Base-by-base conservation (phyloP, 1,140 invertebrate species). In the Brevipalpus yothersi region DNA sequence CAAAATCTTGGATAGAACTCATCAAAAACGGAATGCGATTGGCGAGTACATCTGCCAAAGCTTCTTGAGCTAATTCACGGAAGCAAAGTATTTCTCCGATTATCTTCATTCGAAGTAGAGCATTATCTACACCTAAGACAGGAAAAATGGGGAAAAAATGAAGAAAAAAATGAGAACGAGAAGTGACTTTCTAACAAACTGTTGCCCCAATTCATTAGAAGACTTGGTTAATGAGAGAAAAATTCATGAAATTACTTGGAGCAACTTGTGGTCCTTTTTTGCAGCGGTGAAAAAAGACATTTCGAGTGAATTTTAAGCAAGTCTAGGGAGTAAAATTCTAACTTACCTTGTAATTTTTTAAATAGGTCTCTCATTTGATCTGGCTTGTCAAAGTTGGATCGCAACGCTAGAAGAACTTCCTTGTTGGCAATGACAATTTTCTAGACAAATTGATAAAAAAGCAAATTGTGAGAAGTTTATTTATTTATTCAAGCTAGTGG, bases 311-410 rank as follows among this genome's bases (percentile, higher is more conserved):
- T 59, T 21, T 4, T 31, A 58, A 58, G 39, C 41, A 58, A 23
- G 15, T 51, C 17, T 10, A 47, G 39, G 13, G 19, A 58, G 3
- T 2, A 31, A 53, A 53, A 21, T 53, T 57, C 43, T 23, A 21
- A 70, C 70, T 72, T 69, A 75, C 74, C 79, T 61, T 85, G 82
- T 39, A 96, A 71, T 66, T 82, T 83, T 69, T 87, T 90, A 63
- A 89, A 89, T 60, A 96, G 82, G 65, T 97, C 93, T 69, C 89
- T 91, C 92, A 99, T 98, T n/a, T 88, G 81, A 67, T 98, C 93
- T 17, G 82, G 82, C 69, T 93, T 92, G 70, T 95, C 93, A 71
- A 95, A 99, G 70, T 92, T 95, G 1, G 91, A 93, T 67, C 95
- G 76, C 42, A 98, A 72, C 53, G 82, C 79, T 59, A 86, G 78